Evolutionary conservation across 2,113 vertebrate species (phyloP).

Genomic region (Oreocharis arfaki): DNA sequence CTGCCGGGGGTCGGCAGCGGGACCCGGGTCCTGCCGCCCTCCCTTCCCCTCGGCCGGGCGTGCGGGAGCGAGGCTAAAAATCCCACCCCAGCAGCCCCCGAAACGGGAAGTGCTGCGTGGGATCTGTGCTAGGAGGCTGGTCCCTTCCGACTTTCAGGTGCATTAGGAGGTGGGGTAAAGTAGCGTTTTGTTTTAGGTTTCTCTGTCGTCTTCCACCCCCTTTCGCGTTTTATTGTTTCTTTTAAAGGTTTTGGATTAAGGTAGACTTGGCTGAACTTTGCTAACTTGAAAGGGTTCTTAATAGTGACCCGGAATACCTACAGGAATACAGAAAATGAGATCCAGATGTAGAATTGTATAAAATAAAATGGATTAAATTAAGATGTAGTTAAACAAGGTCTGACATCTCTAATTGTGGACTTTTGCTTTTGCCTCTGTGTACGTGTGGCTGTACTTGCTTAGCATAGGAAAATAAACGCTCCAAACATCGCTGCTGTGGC

Average conservation of each 20-base stretch:
- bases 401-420: conserved; percentile 70
- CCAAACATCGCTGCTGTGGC: not conserved
- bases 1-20: not conserved
- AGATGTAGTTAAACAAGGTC: conserved; percentile 61
- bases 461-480: conserved; percentile 38
- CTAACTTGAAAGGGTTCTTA: conserved; percentile 56
- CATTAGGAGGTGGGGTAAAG: not conserved
- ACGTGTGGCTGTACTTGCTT: conserved; percentile 17
- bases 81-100: not conserved
- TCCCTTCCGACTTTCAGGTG: conserved; percentile 29
- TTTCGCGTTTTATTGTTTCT: conserved; percentile 1
- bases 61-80: not conserved
- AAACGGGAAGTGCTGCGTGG: not conserved
- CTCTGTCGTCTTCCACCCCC: not conserved
- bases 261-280: conserved; percentile 69
- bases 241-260: conserved; percentile 48
- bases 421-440: conserved; percentile 57
- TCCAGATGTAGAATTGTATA: conserved; percentile 62
- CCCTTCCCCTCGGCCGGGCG: not conserved
- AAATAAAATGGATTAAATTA: conserved; percentile 66
- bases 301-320: conserved; percentile 61
- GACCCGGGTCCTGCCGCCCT: not conserved
- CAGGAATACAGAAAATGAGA: conserved; percentile 62
- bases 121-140: not conserved
- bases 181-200: not conserved